Conservation (phyloP, 2,113 vertebrate species). For the Mobula hypostoma region DNA sequence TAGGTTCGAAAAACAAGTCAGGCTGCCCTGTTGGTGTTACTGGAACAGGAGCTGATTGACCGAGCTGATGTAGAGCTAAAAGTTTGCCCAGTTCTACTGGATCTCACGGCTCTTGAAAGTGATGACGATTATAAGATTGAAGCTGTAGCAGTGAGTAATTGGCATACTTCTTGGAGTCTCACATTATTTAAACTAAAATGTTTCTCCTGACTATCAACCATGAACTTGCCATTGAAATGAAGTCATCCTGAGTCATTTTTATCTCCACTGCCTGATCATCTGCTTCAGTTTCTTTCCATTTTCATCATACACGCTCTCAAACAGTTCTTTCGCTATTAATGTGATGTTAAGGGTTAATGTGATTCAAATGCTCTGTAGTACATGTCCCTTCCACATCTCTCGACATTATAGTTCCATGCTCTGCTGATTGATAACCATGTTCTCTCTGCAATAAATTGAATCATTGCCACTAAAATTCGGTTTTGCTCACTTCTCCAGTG, state of each 20-base stretch:
- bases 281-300: not conserved
- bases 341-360: not conserved
- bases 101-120: constrained; percentile 71
- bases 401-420: not conserved
- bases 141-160: constrained; percentile 68
- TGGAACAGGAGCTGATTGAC: constrained; percentile 78
- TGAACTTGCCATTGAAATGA: not conserved
- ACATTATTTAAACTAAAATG: not conserved
- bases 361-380: not conserved
- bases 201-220: not conserved
- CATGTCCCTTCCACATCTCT: not conserved
- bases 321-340: not conserved
- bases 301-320: not conserved
- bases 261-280: not conserved
- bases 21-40: constrained; percentile 73
- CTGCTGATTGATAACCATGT: not conserved
- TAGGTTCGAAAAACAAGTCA: constrained; percentile 86
- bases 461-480: not conserved
- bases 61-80: constrained; percentile 76
- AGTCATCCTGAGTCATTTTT: not conserved
- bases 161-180: not conserved
- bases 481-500: not conserved
- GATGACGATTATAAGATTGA: constrained; percentile 81
- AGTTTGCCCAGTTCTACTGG: constrained; percentile 76
- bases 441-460: not conserved